Evolutionary conservation across 2,113 vertebrate genomes (phyloP).

Genomic region (Patagioenas fasciata): DNA sequence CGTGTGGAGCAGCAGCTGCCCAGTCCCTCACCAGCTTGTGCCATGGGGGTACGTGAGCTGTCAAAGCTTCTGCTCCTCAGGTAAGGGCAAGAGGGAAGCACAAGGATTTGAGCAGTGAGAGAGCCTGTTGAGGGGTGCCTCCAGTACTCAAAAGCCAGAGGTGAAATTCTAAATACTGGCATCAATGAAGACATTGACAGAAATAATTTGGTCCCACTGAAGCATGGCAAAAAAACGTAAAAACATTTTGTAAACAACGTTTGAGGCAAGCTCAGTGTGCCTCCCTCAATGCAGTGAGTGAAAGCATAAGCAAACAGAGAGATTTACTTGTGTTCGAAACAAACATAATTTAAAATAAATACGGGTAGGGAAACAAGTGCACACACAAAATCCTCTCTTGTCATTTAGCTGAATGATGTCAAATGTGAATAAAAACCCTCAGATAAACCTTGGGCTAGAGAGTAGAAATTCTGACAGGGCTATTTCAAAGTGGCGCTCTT

Average conservation of each 20-base stretch:
- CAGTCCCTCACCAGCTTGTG: neutral
- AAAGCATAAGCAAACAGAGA: neutral
- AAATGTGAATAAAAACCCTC: slow-evolving; percentile 63
- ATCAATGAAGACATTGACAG: slow-evolving; percentile 18
- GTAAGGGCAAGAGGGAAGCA: neutral
- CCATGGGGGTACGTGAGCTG: rapidly evolving
- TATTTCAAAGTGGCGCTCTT: slow-evolving; percentile 70
- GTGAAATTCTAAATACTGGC: neutral
- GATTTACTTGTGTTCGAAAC: neutral
- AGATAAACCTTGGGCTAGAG: slow-evolving; percentile 49
- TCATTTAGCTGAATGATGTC: slow-evolving; percentile 45
- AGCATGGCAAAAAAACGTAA: neutral
- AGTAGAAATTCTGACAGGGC: slow-evolving; percentile 62
- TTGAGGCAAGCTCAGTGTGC: neutral
- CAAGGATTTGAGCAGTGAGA: rapidly evolving
- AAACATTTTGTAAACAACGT: slow-evolving; percentile 25
- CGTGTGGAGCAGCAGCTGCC: neutral
- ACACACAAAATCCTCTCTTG: slow-evolving; percentile 15
- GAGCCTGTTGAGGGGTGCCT: neutral
- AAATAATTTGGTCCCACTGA: neutral
- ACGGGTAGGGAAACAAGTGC: neutral
- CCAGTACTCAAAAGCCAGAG: neutral
- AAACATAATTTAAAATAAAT: slow-evolving; percentile 1
- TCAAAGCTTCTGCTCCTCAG: neutral
- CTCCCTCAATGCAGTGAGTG: neutral